Evolutionary conservation across 2,888 invertebrate species (phyloP), one percentile per base, ranked within the genome.

Genomic region (Cistogaster globosa): DNA sequence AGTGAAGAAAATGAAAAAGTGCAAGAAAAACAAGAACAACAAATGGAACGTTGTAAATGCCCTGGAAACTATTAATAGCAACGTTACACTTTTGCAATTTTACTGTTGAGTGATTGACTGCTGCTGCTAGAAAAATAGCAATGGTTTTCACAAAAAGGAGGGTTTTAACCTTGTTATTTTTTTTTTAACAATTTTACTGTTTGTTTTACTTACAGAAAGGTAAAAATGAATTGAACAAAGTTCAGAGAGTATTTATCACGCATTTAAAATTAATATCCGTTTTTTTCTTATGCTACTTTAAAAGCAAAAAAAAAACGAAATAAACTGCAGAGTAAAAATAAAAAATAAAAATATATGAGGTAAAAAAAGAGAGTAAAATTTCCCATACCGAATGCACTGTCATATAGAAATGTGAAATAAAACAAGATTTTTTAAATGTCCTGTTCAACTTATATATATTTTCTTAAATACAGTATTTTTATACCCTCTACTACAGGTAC

Each of bases 251-350:
- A 87, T 86, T 87, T 87, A 86, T 87, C 86, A 87, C 80, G 79
- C 82, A 85, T 83, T 87, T 85, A 78, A 87, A 88, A 87, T 88
- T 88, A 87, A 87, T 87, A 88, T 87, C 88, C 86, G 87, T 68
- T 79, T 71, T 83, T 51, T 14, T 71, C 82, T 51, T 14, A 18
- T 26, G 18, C 45, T 16, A 2, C 7, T 69, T 38, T 36, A n/a
- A 9, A 3, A 32, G 0, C 7, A 4, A n/a, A n/a, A 32, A 38
- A 67, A 51, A 63, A 55, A 7, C 32, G 6, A 60, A 14, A 12
- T 32, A 12, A 16, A 68, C n/a, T 12, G n/a, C n/a, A 55, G 45
- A 65, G 72, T 38, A 48, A 26, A 26, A 18, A 22, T 67, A 60
- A 26, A 38, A 60, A 26, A 5, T 62, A 2, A 6, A 78, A 71